Evolutionary conservation across 2,888 invertebrate species (phyloP), one percentile per base, ranked within the genome.

Genomic region (Tridacna gigas): DNA sequence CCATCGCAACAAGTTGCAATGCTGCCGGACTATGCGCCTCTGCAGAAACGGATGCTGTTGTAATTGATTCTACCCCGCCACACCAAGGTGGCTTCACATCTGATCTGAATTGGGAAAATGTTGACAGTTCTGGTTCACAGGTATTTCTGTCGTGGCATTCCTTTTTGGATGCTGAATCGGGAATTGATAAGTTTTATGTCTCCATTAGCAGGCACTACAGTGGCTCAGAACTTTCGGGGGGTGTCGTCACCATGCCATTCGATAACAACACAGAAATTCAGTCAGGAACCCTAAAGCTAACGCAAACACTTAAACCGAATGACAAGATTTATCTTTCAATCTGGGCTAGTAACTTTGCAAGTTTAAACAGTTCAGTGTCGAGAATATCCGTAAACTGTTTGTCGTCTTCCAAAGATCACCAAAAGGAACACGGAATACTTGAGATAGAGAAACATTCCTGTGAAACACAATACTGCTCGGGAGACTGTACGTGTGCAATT

Each of bases 21-120:
- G 77, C 71, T 25, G 89, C 89, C n/a, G 82, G 76, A 20, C 77
- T 88, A 13, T 91, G 91, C 77, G 65, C 83, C 18, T 77, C 81
- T 12, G 78, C 80, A n/a, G 26, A 66, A 18, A 85, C 85, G 47
- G 51, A 79, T 26, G 71, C 77, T 47, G 20, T 90, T 2, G 47
- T 88, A 22, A 84, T 91, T 25, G 90, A 91, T 79, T 84, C 88
- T 20, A 78, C 88, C 9, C 89, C 91, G 0, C 91, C 91, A 15
- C 86, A 88, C 18, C 22, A 83, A 0, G 90, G 89, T 20, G 87
- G 88, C 3, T 88, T 89, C 37, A 81, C 79, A 18, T 76, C 75
- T 18, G 74, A 82, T 28, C 63, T 88, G 63, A 76, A 77, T 13
- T 89, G 87, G 87, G 60, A 28, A 22, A 75, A 78, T 66, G 20